Conservation (phyloP, 2,113 vertebrate species). For the Pteruthius melanotis region DNA sequence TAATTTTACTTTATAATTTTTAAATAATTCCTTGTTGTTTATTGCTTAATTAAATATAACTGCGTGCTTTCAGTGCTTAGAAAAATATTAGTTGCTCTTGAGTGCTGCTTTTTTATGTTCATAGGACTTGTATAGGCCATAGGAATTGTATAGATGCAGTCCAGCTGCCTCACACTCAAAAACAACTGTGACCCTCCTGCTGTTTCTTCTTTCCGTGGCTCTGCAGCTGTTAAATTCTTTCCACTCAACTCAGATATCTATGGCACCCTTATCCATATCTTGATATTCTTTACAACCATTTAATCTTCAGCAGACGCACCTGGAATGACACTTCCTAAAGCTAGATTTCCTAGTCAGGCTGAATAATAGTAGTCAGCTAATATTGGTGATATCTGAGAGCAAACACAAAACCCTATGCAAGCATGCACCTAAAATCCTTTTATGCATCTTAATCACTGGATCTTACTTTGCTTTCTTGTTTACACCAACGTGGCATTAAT, state of each 20-base stretch:
- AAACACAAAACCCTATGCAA: neutral
- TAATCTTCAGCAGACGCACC: neutral
- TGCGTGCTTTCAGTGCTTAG: neutral
- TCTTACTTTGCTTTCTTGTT: neutral
- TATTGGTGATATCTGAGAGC: neutral
- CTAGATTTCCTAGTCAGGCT: neutral
- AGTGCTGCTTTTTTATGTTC: neutral
- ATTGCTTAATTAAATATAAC: neutral
- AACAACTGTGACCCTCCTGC: neutral
- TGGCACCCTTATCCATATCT: neutral
- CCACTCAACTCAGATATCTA: neutral
- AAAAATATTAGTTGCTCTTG: neutral
- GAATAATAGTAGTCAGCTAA: neutral
- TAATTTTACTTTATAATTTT: neutral
- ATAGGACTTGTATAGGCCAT: neutral
- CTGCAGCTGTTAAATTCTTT: conserved; percentile 47
- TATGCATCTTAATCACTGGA: neutral
- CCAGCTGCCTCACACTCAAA: neutral
- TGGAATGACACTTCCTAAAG: neutral
- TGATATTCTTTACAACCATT: conserved; percentile 7
- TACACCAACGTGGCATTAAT: neutral
- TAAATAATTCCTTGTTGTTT: neutral
- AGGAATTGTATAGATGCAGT: neutral
- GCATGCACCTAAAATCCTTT: neutral
- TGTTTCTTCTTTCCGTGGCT: neutral